A percentile compares a stretch with the other conserved stretches of the same genome.
Evolutionary conservation across 2,113 vertebrate species (phyloP).

Genomic region (Phyllopteryx taeniolatus): DNA sequence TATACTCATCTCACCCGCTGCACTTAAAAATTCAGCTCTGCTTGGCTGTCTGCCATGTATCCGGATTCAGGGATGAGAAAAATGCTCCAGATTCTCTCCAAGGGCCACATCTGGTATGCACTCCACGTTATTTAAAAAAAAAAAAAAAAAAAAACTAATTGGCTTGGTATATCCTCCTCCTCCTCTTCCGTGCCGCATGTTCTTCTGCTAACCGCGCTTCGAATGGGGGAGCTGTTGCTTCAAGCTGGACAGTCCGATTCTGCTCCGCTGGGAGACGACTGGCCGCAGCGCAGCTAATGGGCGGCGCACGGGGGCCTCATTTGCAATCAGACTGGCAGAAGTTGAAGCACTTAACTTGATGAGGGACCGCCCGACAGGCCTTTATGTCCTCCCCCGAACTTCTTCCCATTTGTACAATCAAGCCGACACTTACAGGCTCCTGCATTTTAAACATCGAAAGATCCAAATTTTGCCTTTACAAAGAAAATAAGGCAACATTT

Average conservation of each 20-base stretch:
- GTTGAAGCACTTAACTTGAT: conserved; percentile 54
- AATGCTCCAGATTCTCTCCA: background rate
- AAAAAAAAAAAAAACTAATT: conserved; percentile 23
- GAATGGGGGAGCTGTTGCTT: conserved; percentile 56
- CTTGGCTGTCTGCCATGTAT: background rate
- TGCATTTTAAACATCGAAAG: background rate
- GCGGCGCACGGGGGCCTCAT: conserved; percentile 35
- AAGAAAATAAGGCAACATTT: background rate
- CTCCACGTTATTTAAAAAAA: background rate
- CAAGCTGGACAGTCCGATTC: conserved; percentile 16
- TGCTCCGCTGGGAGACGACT: conserved; percentile 33
- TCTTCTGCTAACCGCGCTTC: conserved; percentile 1
- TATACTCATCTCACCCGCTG: background rate
- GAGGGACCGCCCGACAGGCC: conserved; percentile 41
- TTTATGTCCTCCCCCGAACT: conserved; percentile 6
- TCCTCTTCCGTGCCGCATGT: no score
- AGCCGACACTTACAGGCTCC: background rate
- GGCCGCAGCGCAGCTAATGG: conserved; percentile 33
- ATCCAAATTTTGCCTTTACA: background rate
- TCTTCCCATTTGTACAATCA: conserved; percentile 24
- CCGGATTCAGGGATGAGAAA: background rate
- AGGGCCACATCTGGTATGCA: background rate
- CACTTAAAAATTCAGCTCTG: background rate
- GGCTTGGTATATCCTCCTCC: conserved; percentile 4
- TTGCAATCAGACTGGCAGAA: conserved; percentile 49